Base-by-base conservation (phyloP, 2,888 invertebrate species). In the Exephanes ischioxanthus region DNA sequence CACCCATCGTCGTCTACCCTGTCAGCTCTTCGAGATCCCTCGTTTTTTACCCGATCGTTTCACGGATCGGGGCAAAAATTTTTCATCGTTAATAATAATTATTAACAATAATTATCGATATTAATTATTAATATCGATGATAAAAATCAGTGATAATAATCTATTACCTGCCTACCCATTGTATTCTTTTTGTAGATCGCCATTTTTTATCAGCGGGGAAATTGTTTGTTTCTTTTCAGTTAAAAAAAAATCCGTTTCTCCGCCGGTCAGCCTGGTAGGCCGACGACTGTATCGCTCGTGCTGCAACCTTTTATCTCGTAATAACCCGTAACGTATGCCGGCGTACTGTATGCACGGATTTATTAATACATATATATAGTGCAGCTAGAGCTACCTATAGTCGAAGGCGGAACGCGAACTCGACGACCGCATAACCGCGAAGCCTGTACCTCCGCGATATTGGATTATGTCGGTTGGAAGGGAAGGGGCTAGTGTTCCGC, bases 401-500 rank as follows among this genome's bases (percentile, higher is more conserved):
- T 68, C 55, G 41, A 81, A 81, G 79, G 71, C 79, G 85, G 76
- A 83, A 82, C 79, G 82, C 76, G 48, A 82, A 76, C 79, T 75
- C 26, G 75, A 53, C 83, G 72, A 85, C 83, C 83, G 85, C 80
- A 83, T 85, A 83, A 83, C 85, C 83, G 45, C 83, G 76, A 83
- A 80, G 83, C 75, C 80, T 80, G 41, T 85, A 83, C 66, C 77
- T 68, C 30, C 67, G 51, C 84, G 84, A 80, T 90, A 92, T 92
- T 92, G 91, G 91, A 92, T 92, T 91, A 85, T 85, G 86, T 89
- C 87, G 87, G 89, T 84, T 86, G 86, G 87, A 48, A 72, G 71
- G 37, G 89, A 80, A 37, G 72, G 86, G 86, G 79, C 84, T 41
- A 53, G 33, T 37, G 58, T 26, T 51, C 61, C 51, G 75, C 70